These are phyloP conservation scores for Ceratina calcarata DNA, from an alignment of 1,140 invertebrate genomes.

Conservation along the genomic window DNA sequence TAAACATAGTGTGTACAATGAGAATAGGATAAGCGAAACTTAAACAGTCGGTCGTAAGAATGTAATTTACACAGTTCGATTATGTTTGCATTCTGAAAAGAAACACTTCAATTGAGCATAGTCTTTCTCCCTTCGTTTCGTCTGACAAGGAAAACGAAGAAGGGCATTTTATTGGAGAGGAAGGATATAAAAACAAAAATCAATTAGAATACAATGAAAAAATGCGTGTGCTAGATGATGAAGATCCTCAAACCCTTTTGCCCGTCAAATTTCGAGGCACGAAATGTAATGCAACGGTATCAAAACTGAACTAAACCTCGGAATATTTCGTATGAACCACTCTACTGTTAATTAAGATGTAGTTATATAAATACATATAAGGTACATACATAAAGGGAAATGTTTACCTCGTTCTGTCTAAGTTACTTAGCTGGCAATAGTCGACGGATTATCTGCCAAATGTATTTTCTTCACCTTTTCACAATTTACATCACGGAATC, in stretches of 20 bases:
- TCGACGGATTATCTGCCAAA: constrained; percentile 64
- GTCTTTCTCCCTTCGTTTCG: not conserved
- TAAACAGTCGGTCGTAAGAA: constrained; percentile 1
- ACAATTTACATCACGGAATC: constrained; percentile 56
- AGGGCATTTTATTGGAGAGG: not conserved
- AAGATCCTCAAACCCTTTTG: constrained; percentile 16
- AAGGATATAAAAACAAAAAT: constrained; percentile 26
- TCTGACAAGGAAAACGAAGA: constrained; percentile 10
- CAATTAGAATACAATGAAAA: constrained; percentile 46
- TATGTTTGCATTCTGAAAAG: constrained; percentile 18
- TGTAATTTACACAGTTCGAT: not conserved
- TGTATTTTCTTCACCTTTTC: constrained; percentile 56
- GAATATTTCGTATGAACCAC: constrained; percentile 38
- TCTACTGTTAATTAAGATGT: constrained; percentile 52
- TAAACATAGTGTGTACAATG: not conserved
- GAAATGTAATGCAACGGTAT: constrained; percentile 46
- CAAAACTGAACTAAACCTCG: constrained; percentile 48
- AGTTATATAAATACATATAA: constrained; percentile 8
- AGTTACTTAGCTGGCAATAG: constrained; percentile 67
- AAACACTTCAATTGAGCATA: constrained; percentile 37
- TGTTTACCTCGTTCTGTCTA: constrained; percentile 67
- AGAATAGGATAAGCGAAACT: constrained; percentile 10
- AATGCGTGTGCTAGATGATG: constrained; percentile 39
- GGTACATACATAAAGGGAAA: constrained; percentile 24
- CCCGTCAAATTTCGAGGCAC: constrained; percentile 34